Base-by-base conservation (phyloP, 2,888 invertebrate genomes). In the Theretra japonica region DNA sequence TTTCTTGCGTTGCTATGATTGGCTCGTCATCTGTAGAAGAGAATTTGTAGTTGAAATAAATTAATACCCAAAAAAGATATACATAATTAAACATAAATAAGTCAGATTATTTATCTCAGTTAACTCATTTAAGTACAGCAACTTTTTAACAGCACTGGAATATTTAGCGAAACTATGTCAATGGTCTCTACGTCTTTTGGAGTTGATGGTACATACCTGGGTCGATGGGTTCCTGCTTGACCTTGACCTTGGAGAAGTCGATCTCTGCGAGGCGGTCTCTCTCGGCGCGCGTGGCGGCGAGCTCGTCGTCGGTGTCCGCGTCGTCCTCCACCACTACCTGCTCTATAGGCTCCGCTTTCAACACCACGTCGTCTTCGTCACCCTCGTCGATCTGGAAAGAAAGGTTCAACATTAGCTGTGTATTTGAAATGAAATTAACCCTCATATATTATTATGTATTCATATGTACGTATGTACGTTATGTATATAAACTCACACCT, bases 171-270 rank as follows among this genome's bases (percentile, higher is more conserved):
- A 0, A 33, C 7, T 33, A 33, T 33, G 33, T 33, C 33, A 8
- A 33, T 33, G 4, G 33, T 33, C 5, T 7, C 8, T 7, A 33
- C 8, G 8, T 33, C 8, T 65, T 53, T 23, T 11, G 68, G 59
- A 56, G 5, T 17, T 17, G 4, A 2, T 6, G 33, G 17, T 2
- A 83, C 87, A 81, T 73, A 93, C 96, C 96, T 23, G 95, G 95
- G 78, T 96, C 96, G 21, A 96, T 81, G 0, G 96, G 97, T 84
- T 97, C 97, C 83, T 96, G 95, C 82, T 97, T 97, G 77, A 97
- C 95, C 88, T 95, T 96, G 28, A 97, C 88, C 69, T 86, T 89
- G 21, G 87, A 82, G 79, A 94, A 90, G 83, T 94, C 91, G 4
- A 87, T 73, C 48, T 79, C 81, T 0, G 86, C 88, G 8, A 76